These are phyloP conservation scores for Pediacus dermestoides DNA, from an alignment of 2,888 invertebrate species.

Conservation along the genomic window DNA sequence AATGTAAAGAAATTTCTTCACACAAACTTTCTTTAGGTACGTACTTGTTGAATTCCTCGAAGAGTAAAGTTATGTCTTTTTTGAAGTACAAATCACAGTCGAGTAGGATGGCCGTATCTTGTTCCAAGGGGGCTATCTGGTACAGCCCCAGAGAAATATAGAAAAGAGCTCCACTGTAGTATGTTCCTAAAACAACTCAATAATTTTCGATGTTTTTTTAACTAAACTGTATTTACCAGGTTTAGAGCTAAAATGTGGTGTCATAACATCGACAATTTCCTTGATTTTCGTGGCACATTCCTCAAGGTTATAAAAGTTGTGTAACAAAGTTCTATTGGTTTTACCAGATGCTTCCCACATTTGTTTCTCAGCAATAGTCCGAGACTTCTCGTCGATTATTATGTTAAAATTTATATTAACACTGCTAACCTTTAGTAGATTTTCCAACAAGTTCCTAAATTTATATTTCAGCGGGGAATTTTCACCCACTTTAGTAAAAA, in stretches of 20 bases:
- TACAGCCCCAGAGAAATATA: constrained; percentile 73
- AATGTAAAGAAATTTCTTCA: background rate
- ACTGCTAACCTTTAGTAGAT: constrained; percentile 51
- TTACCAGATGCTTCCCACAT: constrained; percentile 33
- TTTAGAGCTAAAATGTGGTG: constrained; percentile 67
- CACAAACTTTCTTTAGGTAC: constrained; percentile 19
- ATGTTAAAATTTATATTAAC: constrained; percentile 58
- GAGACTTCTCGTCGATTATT: constrained; percentile 60
- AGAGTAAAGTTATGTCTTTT: constrained; percentile 63
- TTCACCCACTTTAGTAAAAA: constrained; percentile 56
- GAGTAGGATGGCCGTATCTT: constrained; percentile 64
- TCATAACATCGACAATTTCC: constrained; percentile 64
- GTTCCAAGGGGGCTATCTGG: constrained; percentile 59
- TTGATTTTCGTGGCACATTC: constrained; percentile 57
- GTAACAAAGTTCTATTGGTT: constrained; percentile 46
- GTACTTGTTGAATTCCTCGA: constrained; percentile 62
- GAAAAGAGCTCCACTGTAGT: constrained; percentile 76
- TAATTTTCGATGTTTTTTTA: background rate
- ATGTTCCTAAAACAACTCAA: constrained; percentile 56
- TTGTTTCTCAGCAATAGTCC: constrained; percentile 53
- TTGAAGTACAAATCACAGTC: constrained; percentile 76
- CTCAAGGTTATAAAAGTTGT: constrained; percentile 60
- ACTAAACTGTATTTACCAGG: constrained; percentile 49
- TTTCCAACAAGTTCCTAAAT: constrained; percentile 53
- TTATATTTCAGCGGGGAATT: constrained; percentile 54